A percentile compares a stretch with the other conserved stretches of the same genome.
phyloP scores from a whole-genome alignment of 2,113 vertebrate species.

The Trogon surrucura region DNA sequence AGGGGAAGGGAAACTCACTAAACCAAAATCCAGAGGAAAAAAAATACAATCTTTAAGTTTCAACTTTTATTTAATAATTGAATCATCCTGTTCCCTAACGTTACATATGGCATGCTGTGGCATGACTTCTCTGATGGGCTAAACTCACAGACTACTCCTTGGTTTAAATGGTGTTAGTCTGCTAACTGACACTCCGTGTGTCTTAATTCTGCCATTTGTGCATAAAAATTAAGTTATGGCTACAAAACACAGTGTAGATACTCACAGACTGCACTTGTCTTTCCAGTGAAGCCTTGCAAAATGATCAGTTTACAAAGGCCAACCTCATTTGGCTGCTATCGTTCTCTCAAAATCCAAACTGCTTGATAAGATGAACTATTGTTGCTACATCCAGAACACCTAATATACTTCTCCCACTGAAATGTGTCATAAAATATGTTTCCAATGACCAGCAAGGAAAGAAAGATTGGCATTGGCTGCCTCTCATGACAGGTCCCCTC shows the following conservation, averaged over 20 bases:
- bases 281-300: neutral
- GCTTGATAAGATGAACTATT: conserved; percentile 21
- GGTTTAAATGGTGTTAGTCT: neutral
- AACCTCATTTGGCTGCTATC: neutral
- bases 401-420: neutral
- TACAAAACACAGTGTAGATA: neutral
- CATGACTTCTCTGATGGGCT: neutral
- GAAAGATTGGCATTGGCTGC: neutral
- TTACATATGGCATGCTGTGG: neutral
- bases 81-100: neutral
- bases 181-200: neutral
- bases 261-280: neutral
- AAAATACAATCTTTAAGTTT: neutral
- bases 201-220: neutral
- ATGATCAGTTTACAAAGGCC: neutral
- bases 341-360: neutral
- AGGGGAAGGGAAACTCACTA: neutral
- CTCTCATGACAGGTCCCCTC: neutral
- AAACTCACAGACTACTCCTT: neutral
- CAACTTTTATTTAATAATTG: neutral
- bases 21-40: neutral
- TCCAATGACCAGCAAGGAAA: neutral
- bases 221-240: neutral
- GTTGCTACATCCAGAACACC: conserved; percentile 1
- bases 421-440: neutral